phyloP scores from a whole-genome alignment of 2,888 invertebrate species.

The Dioctria linearis region DNA sequence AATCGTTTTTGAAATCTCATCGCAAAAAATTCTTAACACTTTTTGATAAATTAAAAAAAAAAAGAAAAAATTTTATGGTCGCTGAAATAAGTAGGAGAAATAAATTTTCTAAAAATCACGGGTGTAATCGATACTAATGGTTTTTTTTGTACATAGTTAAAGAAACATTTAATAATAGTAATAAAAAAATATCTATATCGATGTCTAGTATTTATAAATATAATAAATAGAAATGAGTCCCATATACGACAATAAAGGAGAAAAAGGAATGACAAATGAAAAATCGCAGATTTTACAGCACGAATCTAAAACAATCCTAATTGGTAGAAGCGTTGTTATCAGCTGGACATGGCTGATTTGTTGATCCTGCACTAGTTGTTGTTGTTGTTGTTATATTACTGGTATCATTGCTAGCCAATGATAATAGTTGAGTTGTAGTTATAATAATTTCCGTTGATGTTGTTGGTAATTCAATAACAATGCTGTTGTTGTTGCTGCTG shows the following conservation, averaged over 20 bases:
- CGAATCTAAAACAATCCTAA: constrained; percentile 2
- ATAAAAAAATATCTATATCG: constrained; percentile 10
- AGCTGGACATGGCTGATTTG: constrained; percentile 9
- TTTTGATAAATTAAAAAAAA: background rate
- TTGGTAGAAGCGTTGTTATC: constrained; percentile 1
- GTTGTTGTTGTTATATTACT: constrained; percentile 3
- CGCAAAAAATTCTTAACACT: background rate
- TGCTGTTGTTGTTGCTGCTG: constrained; percentile 25
- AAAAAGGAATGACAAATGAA: constrained; percentile 36
- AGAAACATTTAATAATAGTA: background rate
- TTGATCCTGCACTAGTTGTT: background rate
- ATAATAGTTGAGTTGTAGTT: background rate
- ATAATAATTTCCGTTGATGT: background rate
- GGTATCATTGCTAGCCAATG: background rate
- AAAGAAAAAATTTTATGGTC: background rate
- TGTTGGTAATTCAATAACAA: background rate
- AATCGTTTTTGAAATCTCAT: constrained; percentile 4
- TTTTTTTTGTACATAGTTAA: background rate
- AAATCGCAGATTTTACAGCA: constrained; percentile 26
- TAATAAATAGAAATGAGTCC: constrained; percentile 41
- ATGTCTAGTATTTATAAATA: constrained; percentile 1
- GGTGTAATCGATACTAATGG: background rate
- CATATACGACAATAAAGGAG: constrained; percentile 15
- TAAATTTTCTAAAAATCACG: background rate
- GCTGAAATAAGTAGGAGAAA: background rate